Evolutionary conservation across 1,140 invertebrate genomes (phyloP), one percentile per base, ranked within the genome.

Genomic region (Venustaconcha ellipsiformis): DNA sequence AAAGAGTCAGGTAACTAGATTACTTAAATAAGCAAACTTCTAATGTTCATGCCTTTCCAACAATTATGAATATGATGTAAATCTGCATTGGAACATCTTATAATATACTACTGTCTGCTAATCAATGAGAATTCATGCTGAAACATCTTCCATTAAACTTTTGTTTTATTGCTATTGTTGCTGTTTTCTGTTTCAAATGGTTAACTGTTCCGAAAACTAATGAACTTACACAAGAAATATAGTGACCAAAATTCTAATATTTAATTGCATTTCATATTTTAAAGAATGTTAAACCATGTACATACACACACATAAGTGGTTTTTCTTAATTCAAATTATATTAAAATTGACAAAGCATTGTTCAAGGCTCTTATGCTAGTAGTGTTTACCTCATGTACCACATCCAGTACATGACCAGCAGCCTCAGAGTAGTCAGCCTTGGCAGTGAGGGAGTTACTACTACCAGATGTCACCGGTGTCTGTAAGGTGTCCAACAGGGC

Each of bases 361-460:
- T 13, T 15, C 11, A 37, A 6, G 37, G 37, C 37, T 37, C 37
- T 37, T 37, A 63, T 17, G 23, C 8, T 3, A 73, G 56, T n/a
- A 37, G 71, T 56, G 68, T 68, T 60, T 76, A 90, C 89, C 84
- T 90, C 90, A 81, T 99, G 89, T 17, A 91, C 87, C 11, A 92
- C 87, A 82, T 92, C 89, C 12, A 92, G 76, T 8, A 92, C 90
- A 83, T 92, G 91, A 60, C 89, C 91, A 57, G 92, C 90, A 60
- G 91, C 97, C 83, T 97, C 96, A 75, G 96, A 97, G 88, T 99
- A 99, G 91, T 99, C 97, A 4, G 96, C 96, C 12, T 89, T 89
- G 20, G 89, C 88, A 14, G 88, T 89, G 26, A 96, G 96, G 14
- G 96, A 96, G 91, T 97, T 96, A 63, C 94, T 84, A 82, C 91